Percentiles rank a stretch among this genome's conserved stretches.
phyloP scores from a whole-genome alignment of 2,797 vertebrate species.

The Etheostoma perlongum region DNA sequence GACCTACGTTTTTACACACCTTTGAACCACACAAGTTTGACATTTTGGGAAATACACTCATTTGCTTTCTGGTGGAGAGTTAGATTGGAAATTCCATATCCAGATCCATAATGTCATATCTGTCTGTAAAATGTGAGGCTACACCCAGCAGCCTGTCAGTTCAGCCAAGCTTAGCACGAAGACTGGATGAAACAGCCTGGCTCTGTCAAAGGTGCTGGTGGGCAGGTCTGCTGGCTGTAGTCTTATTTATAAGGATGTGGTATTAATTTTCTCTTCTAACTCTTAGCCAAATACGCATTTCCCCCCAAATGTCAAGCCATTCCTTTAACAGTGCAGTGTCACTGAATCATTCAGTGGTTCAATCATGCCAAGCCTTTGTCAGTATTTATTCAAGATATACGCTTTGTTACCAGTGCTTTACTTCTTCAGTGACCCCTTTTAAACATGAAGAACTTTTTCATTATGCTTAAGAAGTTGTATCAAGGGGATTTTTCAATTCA shows the following conservation, averaged over 20 bases:
- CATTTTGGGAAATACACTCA: not conserved
- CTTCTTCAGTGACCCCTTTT: not conserved
- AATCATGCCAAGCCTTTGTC: conserved; percentile 4
- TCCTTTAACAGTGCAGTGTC: conserved; percentile 3
- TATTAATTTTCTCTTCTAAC: not conserved
- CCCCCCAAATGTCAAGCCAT: not conserved
- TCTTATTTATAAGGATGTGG: not conserved
- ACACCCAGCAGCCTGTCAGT: not conserved
- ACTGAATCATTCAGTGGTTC: not conserved
- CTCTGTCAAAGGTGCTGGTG: not conserved
- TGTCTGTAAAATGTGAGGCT: not conserved
- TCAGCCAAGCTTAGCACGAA: conserved; percentile 3
- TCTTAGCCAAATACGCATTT: not conserved
- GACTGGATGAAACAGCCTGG: not conserved
- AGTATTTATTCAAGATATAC: conserved; percentile 12
- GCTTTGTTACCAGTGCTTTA: not conserved
- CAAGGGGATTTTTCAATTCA: not conserved
- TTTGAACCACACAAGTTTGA: conserved; percentile 5
- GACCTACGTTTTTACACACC: not conserved
- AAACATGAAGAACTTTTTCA: not conserved
- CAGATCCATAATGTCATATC: not conserved
- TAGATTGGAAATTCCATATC: not conserved
- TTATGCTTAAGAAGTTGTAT: not conserved
- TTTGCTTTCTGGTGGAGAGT: not conserved
- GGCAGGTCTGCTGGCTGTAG: not conserved